Percentiles rank a stretch among this genome's conserved stretches.
These are phyloP conservation scores for Papilio helenus DNA, from an alignment of 1,140 invertebrate species.

Conservation along the genomic window DNA sequence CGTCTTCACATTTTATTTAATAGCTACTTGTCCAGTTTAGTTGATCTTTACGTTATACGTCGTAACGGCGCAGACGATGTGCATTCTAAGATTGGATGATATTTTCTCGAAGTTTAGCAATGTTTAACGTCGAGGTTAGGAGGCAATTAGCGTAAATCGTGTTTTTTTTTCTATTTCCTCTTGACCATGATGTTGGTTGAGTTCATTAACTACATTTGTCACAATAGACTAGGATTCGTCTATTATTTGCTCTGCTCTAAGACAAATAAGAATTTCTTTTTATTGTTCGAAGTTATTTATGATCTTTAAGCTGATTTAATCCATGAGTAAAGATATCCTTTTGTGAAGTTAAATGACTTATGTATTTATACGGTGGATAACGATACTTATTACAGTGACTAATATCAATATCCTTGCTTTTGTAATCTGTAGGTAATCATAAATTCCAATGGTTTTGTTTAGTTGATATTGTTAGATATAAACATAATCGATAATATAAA, in stretches of 20 bases:
- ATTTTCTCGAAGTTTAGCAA: slow-evolving; percentile 4
- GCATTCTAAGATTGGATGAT: not conserved
- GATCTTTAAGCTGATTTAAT: slow-evolving; percentile 1
- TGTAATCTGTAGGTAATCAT: slow-evolving; percentile 1
- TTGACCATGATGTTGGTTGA: slow-evolving; percentile 42
- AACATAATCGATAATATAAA: slow-evolving; percentile 12
- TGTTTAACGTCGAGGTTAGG: slow-evolving; percentile 25
- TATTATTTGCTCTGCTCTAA: not conserved
- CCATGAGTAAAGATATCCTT: not conserved
- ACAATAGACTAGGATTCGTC: not conserved
- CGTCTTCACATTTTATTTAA: slow-evolving; percentile 18
- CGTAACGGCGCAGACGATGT: not conserved
- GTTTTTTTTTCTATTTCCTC: slow-evolving; percentile 42
- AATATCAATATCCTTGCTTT: not conserved
- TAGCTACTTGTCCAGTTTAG: not conserved
- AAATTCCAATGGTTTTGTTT: slow-evolving; percentile 6
- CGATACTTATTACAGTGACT: not conserved
- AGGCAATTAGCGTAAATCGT: slow-evolving; percentile 23
- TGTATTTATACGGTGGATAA: not conserved
- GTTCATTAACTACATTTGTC: slow-evolving; percentile 10
- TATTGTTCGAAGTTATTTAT: not conserved
- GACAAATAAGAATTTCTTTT: not conserved
- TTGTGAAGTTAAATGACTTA: not conserved
- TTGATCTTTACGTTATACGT: not conserved
- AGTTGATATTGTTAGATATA: slow-evolving; percentile 13